Percentiles rank a stretch among this genome's conserved stretches.
phyloP scores from a whole-genome alignment of 1,140 invertebrate genomes.

The Piezodorus guildinii region DNA sequence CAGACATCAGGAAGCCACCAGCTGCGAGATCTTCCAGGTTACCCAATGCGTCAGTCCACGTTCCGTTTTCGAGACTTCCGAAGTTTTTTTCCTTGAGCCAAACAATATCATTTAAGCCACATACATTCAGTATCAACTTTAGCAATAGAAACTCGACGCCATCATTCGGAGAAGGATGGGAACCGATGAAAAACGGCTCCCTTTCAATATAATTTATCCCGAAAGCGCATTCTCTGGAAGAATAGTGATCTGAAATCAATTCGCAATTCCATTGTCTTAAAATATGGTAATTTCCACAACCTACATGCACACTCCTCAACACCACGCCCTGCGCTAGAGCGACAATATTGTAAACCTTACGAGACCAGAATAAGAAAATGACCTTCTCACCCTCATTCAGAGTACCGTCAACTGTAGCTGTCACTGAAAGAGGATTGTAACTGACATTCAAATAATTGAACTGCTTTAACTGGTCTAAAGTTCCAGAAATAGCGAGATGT shows the following conservation, averaged over 20 bases:
- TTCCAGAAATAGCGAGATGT: too few species aligned
- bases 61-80: neutral
- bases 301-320: neutral
- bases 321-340: neutral
- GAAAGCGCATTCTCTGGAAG: neutral
- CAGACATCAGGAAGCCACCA: neutral
- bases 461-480: neutral
- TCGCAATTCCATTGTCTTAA: neutral
- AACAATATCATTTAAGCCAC: neutral
- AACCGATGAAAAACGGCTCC: neutral
- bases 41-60: neutral
- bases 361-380: neutral
- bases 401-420: neutral
- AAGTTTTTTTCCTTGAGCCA: neutral
- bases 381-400: neutral
- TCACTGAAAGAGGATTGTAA: neutral
- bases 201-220: neutral
- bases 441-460: neutral
- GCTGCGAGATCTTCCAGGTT: neutral
- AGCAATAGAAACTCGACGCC: neutral
- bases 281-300: neutral
- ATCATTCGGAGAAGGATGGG: neutral
- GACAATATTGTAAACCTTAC: neutral
- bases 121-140: neutral
- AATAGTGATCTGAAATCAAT: neutral